Percentiles rank a stretch among this genome's conserved stretches.
phyloP scores from a whole-genome alignment of 2,113 vertebrate species.

The Forbesichthys papilliferus region DNA sequence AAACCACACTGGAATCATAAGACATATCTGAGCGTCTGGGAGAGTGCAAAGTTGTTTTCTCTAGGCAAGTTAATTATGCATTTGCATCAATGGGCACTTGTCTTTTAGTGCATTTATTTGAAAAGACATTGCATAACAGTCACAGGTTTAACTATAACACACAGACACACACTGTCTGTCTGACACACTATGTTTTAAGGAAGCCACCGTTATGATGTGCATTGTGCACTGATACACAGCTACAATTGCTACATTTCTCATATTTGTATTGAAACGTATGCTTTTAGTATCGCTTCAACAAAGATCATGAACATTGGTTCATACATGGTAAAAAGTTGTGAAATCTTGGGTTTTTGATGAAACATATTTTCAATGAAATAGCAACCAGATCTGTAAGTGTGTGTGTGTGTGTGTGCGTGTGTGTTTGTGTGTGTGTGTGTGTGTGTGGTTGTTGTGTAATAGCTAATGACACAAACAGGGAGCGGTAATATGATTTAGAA shows the following conservation, averaged over 20 bases:
- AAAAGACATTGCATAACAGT: constrained; percentile 15
- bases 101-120: constrained; percentile 26
- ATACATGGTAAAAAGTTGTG: too few relatives aligned
- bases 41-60: not conserved
- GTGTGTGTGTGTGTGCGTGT: constrained; percentile 1
- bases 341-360: too few relatives aligned
- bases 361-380: too few relatives aligned
- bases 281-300: too few relatives aligned
- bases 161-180: not conserved
- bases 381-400: not conserved
- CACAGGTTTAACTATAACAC: constrained; percentile 20
- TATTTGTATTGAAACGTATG: too few relatives aligned
- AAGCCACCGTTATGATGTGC: too few relatives aligned
- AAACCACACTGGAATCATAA: constrained; percentile 16
- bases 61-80: constrained; percentile 3
- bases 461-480: constrained; percentile 57
- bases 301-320: too few relatives aligned
- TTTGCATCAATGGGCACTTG: constrained; percentile 33
- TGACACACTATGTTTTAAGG: not conserved
- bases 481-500: constrained; percentile 66
- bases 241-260: too few relatives aligned
- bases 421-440: constrained; percentile 1
- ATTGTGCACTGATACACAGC: too few relatives aligned
- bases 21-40: constrained; percentile 3
- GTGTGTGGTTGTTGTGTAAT: constrained; percentile 20